A percentile compares a stretch with the other conserved stretches of the same genome.
Evolutionary conservation across 2,888 invertebrate species (phyloP).

Genomic region (Drosophila histrio): DNA sequence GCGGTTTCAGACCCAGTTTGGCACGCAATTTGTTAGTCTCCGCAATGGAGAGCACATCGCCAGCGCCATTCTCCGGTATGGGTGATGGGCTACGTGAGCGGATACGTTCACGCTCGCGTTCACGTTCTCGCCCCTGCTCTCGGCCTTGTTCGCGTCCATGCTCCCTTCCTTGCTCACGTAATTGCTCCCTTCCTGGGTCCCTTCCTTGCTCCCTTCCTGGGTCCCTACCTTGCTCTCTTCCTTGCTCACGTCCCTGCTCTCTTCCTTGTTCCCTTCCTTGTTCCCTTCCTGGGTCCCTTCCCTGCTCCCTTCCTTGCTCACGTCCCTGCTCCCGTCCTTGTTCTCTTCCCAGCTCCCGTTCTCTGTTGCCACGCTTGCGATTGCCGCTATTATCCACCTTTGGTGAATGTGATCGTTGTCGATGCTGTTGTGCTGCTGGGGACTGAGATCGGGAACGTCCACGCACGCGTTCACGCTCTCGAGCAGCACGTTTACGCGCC

Average conservation of each 20-base stretch:
- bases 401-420: slow-evolving; percentile 78
- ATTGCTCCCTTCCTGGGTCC: neutral
- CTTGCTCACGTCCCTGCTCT: slow-evolving; percentile 3
- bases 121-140: slow-evolving; percentile 27
- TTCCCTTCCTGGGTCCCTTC: neutral
- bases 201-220: too few relatives aligned
- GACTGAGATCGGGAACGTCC: slow-evolving; percentile 46
- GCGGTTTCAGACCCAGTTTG: slow-evolving; percentile 96
- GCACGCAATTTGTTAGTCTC: slow-evolving; percentile 95
- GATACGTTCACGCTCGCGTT: slow-evolving; percentile 23
- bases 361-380: slow-evolving; percentile 27
- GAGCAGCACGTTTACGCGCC: slow-evolving; percentile 33
- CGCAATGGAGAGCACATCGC: slow-evolving; percentile 89
- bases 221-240: slow-evolving; percentile 22
- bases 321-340: slow-evolving; percentile 24
- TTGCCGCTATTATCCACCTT: slow-evolving; percentile 4
- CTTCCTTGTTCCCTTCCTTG: neutral
- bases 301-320: too few relatives aligned
- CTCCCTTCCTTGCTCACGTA: neutral
- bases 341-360: neutral
- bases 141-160: slow-evolving; percentile 12
- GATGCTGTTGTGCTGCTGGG: slow-evolving; percentile 12
- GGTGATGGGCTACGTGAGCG: slow-evolving; percentile 71
- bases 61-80: slow-evolving; percentile 83
- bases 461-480: slow-evolving; percentile 50